phyloP scores from a whole-genome alignment of 2,888 invertebrate genomes.

The Coremacera marginata region DNA sequence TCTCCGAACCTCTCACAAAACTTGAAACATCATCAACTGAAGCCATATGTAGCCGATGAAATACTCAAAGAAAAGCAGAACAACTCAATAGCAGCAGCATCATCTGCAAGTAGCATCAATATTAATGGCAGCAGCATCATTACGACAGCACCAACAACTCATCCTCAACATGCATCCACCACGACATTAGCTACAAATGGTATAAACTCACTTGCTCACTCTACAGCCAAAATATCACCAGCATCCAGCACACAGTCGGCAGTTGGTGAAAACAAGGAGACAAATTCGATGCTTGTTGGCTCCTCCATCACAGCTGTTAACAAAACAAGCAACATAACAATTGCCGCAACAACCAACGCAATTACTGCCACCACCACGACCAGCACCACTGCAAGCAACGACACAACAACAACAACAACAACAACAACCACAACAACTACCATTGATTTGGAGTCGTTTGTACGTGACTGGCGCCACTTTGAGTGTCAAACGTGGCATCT shows the following conservation, averaged over 20 bases:
- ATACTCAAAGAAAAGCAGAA: conserved; percentile 58
- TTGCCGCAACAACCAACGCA: not conserved
- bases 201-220: not conserved
- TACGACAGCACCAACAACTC: conserved; percentile 23
- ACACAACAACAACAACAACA: not conserved
- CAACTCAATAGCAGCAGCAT: not conserved
- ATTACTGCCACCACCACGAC: conserved; percentile 35
- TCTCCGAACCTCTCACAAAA: conserved; percentile 68
- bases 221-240: not conserved
- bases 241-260: conserved; percentile 18
- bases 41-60: conserved; percentile 62
- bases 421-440: conserved; percentile 39
- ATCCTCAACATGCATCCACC: conserved; percentile 39
- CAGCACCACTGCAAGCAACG: too few species aligned
- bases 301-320: too few species aligned
- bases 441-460: conserved; percentile 74
- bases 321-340: too few species aligned
- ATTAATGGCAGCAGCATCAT: not conserved
- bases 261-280: conserved; percentile 15
- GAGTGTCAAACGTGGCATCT: conserved; percentile 96
- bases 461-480: conserved; percentile 91
- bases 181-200: conserved; percentile 29
- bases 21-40: conserved; percentile 58
- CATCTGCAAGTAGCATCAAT: not conserved
- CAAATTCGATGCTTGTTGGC: not conserved